phyloP scores from a whole-genome alignment of 2,888 invertebrate genomes.

The Diarsia rubi region DNA sequence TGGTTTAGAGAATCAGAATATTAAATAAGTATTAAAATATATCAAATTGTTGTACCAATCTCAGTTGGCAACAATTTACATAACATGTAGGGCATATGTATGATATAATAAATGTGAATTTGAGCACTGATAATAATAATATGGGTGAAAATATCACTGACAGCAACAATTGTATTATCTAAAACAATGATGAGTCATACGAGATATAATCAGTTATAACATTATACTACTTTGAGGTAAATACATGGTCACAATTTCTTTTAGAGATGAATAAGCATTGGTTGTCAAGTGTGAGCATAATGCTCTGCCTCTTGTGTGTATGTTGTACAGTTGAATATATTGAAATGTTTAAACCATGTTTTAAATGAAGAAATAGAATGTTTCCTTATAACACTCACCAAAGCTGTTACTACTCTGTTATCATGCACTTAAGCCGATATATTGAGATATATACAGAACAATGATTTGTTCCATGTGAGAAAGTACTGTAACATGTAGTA shows the following conservation, averaged over 20 bases:
- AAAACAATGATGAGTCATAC: constrained; percentile 1
- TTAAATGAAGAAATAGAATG: not conserved
- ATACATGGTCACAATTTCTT: not conserved
- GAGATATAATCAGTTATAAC: not conserved
- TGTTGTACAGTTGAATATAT: not conserved
- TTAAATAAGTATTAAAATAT: not conserved
- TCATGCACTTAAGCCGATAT: not conserved
- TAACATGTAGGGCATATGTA: not conserved
- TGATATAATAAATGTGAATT: constrained; percentile 4
- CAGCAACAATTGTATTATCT: not conserved
- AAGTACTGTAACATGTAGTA: constrained; percentile 10
- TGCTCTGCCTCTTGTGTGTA: not conserved
- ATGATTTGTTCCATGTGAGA: not conserved
- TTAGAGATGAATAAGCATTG: not conserved
- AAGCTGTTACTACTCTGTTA: not conserved
- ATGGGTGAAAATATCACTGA: constrained; percentile 20
- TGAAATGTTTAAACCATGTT: not conserved
- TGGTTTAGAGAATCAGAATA: not conserved
- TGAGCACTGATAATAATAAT: constrained; percentile 14
- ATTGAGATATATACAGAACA: not conserved
- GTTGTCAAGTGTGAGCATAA: not conserved
- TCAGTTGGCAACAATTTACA: not conserved
- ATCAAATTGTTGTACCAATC: not conserved
- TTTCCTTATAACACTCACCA: not conserved
- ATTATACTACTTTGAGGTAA: not conserved